Evolutionary conservation across 2,888 invertebrate species (phyloP).

Genomic region (Archaeoteleia sp.): DNA sequence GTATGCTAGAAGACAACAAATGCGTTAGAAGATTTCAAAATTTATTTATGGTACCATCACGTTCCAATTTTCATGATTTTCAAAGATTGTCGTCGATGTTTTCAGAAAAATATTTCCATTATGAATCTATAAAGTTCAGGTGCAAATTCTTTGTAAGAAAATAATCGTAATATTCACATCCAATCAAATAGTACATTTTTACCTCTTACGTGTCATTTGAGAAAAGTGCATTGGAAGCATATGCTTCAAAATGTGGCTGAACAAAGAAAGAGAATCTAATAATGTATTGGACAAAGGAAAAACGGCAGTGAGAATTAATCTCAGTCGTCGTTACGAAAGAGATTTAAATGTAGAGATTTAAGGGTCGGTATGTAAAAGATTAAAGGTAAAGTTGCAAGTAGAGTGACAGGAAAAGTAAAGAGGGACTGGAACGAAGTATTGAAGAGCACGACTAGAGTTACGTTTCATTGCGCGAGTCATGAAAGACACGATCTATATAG

Average conservation of each 20-base stretch:
- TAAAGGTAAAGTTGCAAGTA: conserved; percentile 37
- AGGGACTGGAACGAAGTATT: conserved; percentile 35
- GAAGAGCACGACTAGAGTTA: conserved; percentile 31
- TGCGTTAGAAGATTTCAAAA: too few relatives aligned
- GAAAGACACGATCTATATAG: conserved; percentile 27
- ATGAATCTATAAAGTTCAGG: too few relatives aligned
- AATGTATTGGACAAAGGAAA: conserved; percentile 23
- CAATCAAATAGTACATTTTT: too few relatives aligned
- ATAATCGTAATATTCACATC: too few relatives aligned
- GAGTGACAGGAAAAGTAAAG: conserved; percentile 35
- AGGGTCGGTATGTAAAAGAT: conserved; percentile 36
- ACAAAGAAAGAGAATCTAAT: conserved; percentile 24
- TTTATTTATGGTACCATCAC: too few relatives aligned
- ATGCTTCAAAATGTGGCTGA: conserved; percentile 19
- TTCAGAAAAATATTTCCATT: too few relatives aligned
- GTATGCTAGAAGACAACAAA: too few relatives aligned
- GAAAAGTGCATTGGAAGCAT: background rate
- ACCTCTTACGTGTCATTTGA: conserved; percentile 7
- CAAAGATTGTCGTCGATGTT: too few relatives aligned
- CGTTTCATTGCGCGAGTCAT: conserved; percentile 30
- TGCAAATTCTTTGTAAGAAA: too few relatives aligned
- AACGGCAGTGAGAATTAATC: conserved; percentile 28
- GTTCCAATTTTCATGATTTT: too few relatives aligned
- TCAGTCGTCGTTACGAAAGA: conserved; percentile 23
- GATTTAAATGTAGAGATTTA: conserved; percentile 30